These are phyloP conservation scores for Holothuria scabra DNA, from an alignment of 53 echinoderm and acorn worm species.

Conservation along the genomic window DNA sequence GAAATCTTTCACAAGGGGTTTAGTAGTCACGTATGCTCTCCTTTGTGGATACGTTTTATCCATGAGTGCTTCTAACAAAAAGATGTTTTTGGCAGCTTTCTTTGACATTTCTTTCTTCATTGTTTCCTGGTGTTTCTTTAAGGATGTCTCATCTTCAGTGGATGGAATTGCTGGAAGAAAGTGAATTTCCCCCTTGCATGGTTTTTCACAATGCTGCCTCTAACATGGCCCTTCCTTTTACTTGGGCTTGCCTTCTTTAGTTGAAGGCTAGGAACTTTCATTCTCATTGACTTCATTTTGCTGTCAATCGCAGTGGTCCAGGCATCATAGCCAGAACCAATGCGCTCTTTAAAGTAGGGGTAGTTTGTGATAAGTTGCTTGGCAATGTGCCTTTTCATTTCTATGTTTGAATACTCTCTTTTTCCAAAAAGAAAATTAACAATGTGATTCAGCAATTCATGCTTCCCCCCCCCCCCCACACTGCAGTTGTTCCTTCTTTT, in stretches of 20 bases:
- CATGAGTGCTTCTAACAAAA: constrained; percentile 16
- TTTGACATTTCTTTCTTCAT: constrained; percentile 35
- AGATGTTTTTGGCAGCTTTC: constrained; percentile 5
- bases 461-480: not conserved
- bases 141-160: constrained; percentile 18
- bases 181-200: constrained; percentile 7
- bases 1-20: constrained; percentile 24
- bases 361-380: too few species aligned
- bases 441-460: constrained; percentile 24
- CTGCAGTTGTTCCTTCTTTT: constrained; percentile 14
- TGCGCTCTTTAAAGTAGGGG: too few species aligned
- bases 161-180: constrained; percentile 10
- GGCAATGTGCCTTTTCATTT: constrained; percentile 3
- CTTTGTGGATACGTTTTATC: constrained; percentile 32
- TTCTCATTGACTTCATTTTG: not conserved
- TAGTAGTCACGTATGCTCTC: constrained; percentile 3
- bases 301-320: too few species aligned
- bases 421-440: constrained; percentile 9
- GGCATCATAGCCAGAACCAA: too few species aligned
- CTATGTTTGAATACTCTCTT: constrained; percentile 15
- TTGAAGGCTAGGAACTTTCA: not conserved
- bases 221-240: too few species aligned
- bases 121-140: constrained; percentile 22
- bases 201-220: not conserved
- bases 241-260: too few species aligned